Percentiles rank a stretch among this genome's conserved stretches.
Conservation (phyloP, 1,140 invertebrate genomes). For the Pseudomyrmex gracilis region DNA sequence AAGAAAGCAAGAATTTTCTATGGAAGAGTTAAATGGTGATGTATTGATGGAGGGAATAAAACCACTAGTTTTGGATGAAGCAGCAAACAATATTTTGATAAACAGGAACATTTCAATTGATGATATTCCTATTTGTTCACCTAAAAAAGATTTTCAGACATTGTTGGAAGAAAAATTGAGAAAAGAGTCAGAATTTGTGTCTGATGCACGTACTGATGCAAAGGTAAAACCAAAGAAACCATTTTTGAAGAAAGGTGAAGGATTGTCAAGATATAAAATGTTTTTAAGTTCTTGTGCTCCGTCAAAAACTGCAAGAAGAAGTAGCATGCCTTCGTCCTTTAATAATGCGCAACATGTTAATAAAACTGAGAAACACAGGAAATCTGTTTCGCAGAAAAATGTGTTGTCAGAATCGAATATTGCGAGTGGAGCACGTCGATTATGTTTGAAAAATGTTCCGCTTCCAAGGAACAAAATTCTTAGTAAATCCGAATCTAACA, state of each 20-base stretch:
- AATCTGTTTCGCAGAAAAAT: slow-evolving; percentile 35
- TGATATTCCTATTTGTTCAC: slow-evolving; percentile 82
- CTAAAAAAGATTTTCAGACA: slow-evolving; percentile 82
- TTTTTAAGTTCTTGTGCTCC: slow-evolving; percentile 46
- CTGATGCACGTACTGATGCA: slow-evolving; percentile 27
- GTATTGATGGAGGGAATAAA: slow-evolving; percentile 71
- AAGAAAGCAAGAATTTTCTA: not conserved
- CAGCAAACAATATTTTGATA: not conserved
- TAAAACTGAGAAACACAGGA: slow-evolving; percentile 72
- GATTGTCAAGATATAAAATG: slow-evolving; percentile 80
- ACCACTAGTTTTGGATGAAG: slow-evolving; percentile 63
- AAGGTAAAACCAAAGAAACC: slow-evolving; percentile 75
- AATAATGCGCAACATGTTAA: not conserved
- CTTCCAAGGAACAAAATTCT: slow-evolving; percentile 68
- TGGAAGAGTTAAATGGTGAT: slow-evolving; percentile 18
- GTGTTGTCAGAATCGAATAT: slow-evolving; percentile 3
- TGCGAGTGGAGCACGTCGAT: slow-evolving; percentile 60
- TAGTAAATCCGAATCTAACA: slow-evolving; percentile 74
- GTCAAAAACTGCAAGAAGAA: slow-evolving; percentile 66
- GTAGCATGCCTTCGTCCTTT: slow-evolving; percentile 80
- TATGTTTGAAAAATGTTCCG: slow-evolving; percentile 74
- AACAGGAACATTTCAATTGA: slow-evolving; percentile 72
- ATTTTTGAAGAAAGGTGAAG: slow-evolving; percentile 85
- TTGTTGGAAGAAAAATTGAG: slow-evolving; percentile 81
- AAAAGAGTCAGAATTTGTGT: slow-evolving; percentile 66